phyloP scores from a whole-genome alignment of 2,888 invertebrate species.

The Habroteleia sp. region DNA sequence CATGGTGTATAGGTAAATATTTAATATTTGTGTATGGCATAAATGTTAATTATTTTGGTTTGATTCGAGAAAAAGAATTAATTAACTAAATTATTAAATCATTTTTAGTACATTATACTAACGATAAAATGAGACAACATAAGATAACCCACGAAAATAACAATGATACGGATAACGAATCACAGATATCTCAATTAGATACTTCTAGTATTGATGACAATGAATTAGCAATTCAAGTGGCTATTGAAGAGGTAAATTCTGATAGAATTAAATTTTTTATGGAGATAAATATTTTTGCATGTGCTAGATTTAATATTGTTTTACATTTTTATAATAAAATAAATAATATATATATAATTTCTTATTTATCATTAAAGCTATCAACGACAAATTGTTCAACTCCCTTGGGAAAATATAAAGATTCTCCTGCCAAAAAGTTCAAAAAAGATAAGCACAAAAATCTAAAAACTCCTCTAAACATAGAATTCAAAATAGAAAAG shows the following conservation, averaged over 20 bases:
- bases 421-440: neutral
- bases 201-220: slow-evolving; percentile 20
- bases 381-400: slow-evolving; percentile 19
- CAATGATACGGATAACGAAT: slow-evolving; percentile 69
- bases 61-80: too few relatives aligned
- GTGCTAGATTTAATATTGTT: too few relatives aligned
- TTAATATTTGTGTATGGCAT: too few relatives aligned
- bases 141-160: slow-evolving; percentile 65
- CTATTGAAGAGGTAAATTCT: slow-evolving; percentile 76
- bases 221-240: slow-evolving; percentile 70
- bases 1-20: slow-evolving; percentile 42
- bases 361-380: neutral
- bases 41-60: too few relatives aligned
- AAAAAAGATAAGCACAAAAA: slow-evolving; percentile 26
- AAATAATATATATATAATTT: too few relatives aligned
- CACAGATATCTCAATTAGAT: slow-evolving; percentile 5
- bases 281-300: too few relatives aligned
- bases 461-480: slow-evolving; percentile 29
- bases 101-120: slow-evolving; percentile 72
- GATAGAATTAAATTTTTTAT: too few relatives aligned
- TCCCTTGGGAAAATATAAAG: slow-evolving; percentile 10
- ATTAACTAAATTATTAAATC: too few relatives aligned
- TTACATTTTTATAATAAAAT: slow-evolving; percentile 3
- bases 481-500: slow-evolving; percentile 31
- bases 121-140: slow-evolving; percentile 68